A percentile compares a stretch with the other conserved stretches of the same genome.
phyloP scores from a whole-genome alignment of 2,113 vertebrate species.

The Zootoca vivipara region DNA sequence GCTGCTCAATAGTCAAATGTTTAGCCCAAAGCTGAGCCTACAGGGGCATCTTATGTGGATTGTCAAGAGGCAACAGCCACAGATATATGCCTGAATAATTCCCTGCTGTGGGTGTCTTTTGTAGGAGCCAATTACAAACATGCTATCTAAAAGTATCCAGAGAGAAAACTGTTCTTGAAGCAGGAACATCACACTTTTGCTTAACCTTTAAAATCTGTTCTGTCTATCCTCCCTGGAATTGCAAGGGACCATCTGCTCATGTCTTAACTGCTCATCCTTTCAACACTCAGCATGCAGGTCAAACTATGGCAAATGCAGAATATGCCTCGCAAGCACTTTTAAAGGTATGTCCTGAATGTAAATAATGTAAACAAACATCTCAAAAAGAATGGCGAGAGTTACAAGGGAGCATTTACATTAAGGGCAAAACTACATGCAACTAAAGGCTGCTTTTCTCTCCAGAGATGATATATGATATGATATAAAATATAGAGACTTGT shows the following conservation, averaged over 20 bases:
- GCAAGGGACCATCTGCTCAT: conserved; percentile 21
- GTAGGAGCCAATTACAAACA: conserved; percentile 17
- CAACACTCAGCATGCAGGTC: conserved; percentile 21
- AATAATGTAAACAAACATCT: background rate
- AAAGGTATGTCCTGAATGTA: conserved; percentile 16
- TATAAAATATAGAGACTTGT: background rate
- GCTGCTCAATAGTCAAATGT: background rate
- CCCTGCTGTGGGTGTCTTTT: conserved; percentile 6
- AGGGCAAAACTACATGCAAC: background rate
- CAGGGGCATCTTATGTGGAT: background rate
- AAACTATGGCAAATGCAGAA: conserved; percentile 17
- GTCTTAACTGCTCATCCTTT: conserved; percentile 23
- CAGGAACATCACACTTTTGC: conserved; percentile 38
- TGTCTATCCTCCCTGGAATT: conserved; percentile 22
- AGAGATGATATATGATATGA: no score
- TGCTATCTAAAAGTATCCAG: conserved; percentile 17
- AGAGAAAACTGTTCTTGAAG: conserved; percentile 26
- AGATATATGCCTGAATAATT: background rate
- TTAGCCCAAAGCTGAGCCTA: background rate
- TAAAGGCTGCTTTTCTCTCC: background rate
- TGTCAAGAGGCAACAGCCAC: background rate
- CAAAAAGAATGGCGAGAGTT: background rate
- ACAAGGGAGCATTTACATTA: background rate
- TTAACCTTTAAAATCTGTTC: conserved; percentile 36
- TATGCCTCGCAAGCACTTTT: background rate